phyloP scores from a whole-genome alignment of 2,113 vertebrate genomes.

The Spilogale gracilis region DNA sequence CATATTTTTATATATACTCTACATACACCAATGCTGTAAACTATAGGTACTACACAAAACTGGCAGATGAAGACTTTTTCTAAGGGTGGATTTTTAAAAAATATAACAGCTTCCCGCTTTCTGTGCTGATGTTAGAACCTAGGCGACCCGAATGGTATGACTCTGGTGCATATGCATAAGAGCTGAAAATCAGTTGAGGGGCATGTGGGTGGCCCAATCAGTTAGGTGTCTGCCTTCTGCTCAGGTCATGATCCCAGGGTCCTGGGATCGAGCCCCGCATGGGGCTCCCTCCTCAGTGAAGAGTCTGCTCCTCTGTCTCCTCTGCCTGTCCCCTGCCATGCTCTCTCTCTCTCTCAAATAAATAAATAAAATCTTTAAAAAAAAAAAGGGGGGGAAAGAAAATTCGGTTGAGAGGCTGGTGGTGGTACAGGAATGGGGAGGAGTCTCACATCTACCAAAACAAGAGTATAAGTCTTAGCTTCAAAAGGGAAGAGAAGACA shows the following conservation, averaged over 20 bases:
- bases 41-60: neutral
- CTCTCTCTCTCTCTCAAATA: neutral
- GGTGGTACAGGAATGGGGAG: neutral
- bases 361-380: neutral
- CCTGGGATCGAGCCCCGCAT: neutral
- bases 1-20: neutral
- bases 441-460: neutral
- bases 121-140: neutral
- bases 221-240: neutral
- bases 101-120: constrained; percentile 13
- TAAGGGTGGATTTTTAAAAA: neutral
- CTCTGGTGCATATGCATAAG: neutral
- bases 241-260: neutral
- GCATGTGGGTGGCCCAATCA: neutral
- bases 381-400: neutral
- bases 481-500: neutral
- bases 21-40: neutral
- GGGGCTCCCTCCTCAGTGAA: neutral
- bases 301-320: neutral
- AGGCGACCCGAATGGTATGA: neutral
- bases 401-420: neutral
- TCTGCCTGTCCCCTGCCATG: neutral
- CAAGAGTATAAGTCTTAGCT: neutral
- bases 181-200: constrained; percentile 5
- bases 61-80: neutral